A percentile compares a stretch with the other conserved stretches of the same genome.
These are phyloP conservation scores for Xyrauchen texanus DNA, from an alignment of 2,113 vertebrate species.

Conservation along the genomic window DNA sequence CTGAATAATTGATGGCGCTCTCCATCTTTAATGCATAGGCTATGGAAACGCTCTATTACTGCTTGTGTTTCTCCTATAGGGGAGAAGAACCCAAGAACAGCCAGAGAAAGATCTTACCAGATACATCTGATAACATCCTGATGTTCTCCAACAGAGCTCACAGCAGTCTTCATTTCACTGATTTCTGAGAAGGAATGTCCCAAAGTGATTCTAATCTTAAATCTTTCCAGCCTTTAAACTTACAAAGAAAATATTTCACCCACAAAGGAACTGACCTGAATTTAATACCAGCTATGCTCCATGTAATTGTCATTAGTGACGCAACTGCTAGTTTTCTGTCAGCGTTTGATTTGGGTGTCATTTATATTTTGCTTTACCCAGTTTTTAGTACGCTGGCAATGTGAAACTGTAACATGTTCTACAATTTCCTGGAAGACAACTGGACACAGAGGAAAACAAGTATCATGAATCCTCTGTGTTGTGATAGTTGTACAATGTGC, in stretches of 20 bases:
- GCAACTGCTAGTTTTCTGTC: neutral
- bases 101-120: neutral
- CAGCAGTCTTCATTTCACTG: slow-evolving; percentile 34
- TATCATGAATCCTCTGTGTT: slow-evolving; percentile 1
- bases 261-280: neutral
- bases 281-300: neutral
- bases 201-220: neutral
- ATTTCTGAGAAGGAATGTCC: slow-evolving; percentile 16
- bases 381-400: neutral
- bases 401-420: neutral
- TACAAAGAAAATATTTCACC: neutral
- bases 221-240: neutral
- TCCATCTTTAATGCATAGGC: slow-evolving; percentile 6
- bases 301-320: neutral
- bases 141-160: slow-evolving; percentile 20
- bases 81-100: slow-evolving; percentile 15
- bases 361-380: slow-evolving; percentile 12
- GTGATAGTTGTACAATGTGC: neutral
- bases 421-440: slow-evolving; percentile 1
- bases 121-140: slow-evolving; percentile 51
- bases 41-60: slow-evolving; percentile 5
- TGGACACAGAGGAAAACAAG: neutral
- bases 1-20: slow-evolving; percentile 36
- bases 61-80: neutral
- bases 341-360: slow-evolving; percentile 14